These are phyloP conservation scores for Lophius piscatorius DNA, from an alignment of 2,113 vertebrate species.

Conservation along the genomic window DNA sequence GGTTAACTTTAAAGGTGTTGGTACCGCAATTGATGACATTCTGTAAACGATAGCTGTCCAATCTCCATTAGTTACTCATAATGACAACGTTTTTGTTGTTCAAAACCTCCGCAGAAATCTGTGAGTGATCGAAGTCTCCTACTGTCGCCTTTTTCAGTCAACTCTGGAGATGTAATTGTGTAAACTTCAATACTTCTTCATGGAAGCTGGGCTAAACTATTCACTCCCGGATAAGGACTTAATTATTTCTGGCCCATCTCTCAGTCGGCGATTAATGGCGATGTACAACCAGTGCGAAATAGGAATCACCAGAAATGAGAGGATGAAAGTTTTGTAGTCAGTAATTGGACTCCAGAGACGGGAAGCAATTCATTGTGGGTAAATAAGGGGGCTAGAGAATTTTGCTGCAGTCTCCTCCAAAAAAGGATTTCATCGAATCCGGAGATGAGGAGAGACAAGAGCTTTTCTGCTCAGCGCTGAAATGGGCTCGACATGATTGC, in stretches of 20 bases:
- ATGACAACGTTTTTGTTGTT: background rate
- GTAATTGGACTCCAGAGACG: slow-evolving; percentile 62
- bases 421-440: slow-evolving; percentile 31
- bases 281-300: slow-evolving; percentile 36
- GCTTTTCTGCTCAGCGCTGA: slow-evolving; percentile 32
- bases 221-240: slow-evolving; percentile 17
- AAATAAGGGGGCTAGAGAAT: slow-evolving; percentile 9
- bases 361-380: slow-evolving; percentile 31
- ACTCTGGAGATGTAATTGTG: slow-evolving; percentile 32
- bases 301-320: slow-evolving; percentile 33
- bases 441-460: slow-evolving; percentile 39
- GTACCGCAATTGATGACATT: too few relatives aligned
- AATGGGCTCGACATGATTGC: slow-evolving; percentile 33
- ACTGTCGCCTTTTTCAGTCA: too few relatives aligned
- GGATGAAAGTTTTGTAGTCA: slow-evolving; percentile 29
- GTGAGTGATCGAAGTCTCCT: slow-evolving; percentile 1
- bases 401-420: slow-evolving; percentile 46
- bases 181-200: slow-evolving; percentile 24
- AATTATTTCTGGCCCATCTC: slow-evolving; percentile 31
- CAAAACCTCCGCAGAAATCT: background rate
- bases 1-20: too few relatives aligned
- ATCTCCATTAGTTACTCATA: too few relatives aligned
- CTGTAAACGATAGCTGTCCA: too few relatives aligned
- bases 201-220: slow-evolving; percentile 16
- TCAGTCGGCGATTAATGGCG: slow-evolving; percentile 27